A percentile compares a stretch with the other conserved stretches of the same genome.
These are phyloP conservation scores for Eleutherodactylus coqui DNA, from an alignment of 2,797 vertebrate genomes.

Conservation along the genomic window DNA sequence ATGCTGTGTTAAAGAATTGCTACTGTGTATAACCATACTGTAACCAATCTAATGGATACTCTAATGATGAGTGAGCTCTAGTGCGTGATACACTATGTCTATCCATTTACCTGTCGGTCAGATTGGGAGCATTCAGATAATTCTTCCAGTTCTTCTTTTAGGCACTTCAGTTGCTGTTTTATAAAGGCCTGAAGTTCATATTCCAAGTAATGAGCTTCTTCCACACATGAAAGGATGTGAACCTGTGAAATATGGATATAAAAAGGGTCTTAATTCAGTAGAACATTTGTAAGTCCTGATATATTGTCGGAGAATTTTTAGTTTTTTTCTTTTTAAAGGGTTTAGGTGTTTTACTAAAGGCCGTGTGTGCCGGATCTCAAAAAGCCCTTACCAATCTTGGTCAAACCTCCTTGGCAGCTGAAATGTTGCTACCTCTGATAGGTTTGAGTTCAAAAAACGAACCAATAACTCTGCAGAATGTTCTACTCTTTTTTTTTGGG, in stretches of 20 bases:
- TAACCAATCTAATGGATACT: too few species aligned
- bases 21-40: neutral
- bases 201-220: slow-evolving; percentile 50
- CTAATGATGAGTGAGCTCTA: neutral
- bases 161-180: slow-evolving; percentile 54
- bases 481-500: neutral
- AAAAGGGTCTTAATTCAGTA: neutral
- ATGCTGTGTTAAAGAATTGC: neutral
- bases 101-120: neutral
- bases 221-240: slow-evolving; percentile 38
- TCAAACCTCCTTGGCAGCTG: neutral
- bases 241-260: neutral
- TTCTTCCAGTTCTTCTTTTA: slow-evolving; percentile 62
- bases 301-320: neutral
- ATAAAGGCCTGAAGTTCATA: slow-evolving; percentile 59
- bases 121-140: neutral
- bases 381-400: neutral
- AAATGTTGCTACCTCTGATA: too few species aligned
- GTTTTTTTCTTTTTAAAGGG: too few species aligned
- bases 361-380: too few species aligned
- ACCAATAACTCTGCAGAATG: too few species aligned
- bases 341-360: too few species aligned
- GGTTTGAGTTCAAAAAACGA: too few species aligned
- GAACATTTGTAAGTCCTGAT: neutral
- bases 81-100: neutral